Evolutionary conservation across 2,797 vertebrate genomes (phyloP).

Genomic region (Danio choprae): DNA sequence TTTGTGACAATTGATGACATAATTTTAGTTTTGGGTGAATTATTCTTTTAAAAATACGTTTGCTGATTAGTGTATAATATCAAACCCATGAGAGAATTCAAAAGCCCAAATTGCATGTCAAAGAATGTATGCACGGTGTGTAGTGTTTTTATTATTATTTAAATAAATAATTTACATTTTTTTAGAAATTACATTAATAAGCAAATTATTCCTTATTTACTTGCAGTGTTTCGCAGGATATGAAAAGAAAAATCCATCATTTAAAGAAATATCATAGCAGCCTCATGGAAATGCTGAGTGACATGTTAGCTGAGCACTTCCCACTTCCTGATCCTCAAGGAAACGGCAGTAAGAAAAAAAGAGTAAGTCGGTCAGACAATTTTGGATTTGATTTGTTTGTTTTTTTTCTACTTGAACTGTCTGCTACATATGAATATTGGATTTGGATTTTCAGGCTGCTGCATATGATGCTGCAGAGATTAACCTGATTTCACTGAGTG

Average conservation of each 20-base stretch:
- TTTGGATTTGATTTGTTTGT: background rate
- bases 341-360: constrained; percentile 70
- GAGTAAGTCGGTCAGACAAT: constrained; percentile 62
- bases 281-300: constrained; percentile 73
- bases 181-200: no score
- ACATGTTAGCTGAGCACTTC: constrained; percentile 73
- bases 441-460: constrained; percentile 62
- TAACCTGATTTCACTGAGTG: constrained; percentile 74
- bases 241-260: constrained; percentile 75
- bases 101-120: no score
- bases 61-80: no score
- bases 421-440: constrained; percentile 2
- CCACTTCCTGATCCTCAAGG: constrained; percentile 67
- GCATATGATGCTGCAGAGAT: constrained; percentile 53
- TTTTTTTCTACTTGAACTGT: background rate
- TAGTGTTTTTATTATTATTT: background rate
- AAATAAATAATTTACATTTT: no score
- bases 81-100: no score
- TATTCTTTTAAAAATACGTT: no score
- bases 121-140: no score
- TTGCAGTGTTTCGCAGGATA: constrained; percentile 72
- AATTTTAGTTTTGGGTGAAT: no score
- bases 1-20: no score
- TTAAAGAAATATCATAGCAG: constrained; percentile 75
- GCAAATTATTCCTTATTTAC: background rate